Evolutionary conservation across 2,113 vertebrate genomes (phyloP).

Genomic region (Corythoichthys intestinalis): DNA sequence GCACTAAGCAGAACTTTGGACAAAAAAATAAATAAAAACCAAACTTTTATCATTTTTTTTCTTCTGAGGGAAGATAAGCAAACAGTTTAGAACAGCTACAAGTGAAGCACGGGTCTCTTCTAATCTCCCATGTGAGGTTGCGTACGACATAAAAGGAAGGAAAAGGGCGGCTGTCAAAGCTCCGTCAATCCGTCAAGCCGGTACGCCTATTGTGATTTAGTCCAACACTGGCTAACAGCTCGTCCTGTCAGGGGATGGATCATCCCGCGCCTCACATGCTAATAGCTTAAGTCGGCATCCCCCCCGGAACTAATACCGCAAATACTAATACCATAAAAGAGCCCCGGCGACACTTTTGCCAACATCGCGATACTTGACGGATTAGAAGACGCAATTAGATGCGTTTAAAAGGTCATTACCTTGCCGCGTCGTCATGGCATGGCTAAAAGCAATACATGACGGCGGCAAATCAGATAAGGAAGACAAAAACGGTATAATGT

Average conservation of each 20-base stretch:
- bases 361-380: slow-evolving; percentile 68
- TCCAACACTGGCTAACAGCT: slow-evolving; percentile 68
- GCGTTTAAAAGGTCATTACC: slow-evolving; percentile 75
- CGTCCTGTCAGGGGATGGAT: slow-evolving; percentile 65
- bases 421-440: slow-evolving; percentile 36
- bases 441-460: not conserved
- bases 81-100: slow-evolving; percentile 24
- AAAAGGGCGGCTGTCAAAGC: slow-evolving; percentile 27
- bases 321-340: slow-evolving; percentile 79
- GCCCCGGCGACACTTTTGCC: slow-evolving; percentile 52
- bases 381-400: slow-evolving; percentile 76
- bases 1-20: not conserved
- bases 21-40: not conserved
- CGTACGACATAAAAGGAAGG: slow-evolving; percentile 5
- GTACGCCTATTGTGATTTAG: slow-evolving; percentile 65
- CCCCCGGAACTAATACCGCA: slow-evolving; percentile 70
- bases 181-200: slow-evolving; percentile 58
- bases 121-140: slow-evolving; percentile 18
- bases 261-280: slow-evolving; percentile 70
- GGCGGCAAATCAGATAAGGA: not conserved
- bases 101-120: slow-evolving; percentile 18
- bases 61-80: slow-evolving; percentile 2
- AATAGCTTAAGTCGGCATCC: slow-evolving; percentile 76
- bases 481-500: not conserved
- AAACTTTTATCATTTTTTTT: slow-evolving; percentile 6